These are phyloP conservation scores for Hirtodrosophila duncani DNA, from an alignment of 2,888 invertebrate species.

Conservation along the genomic window DNA sequence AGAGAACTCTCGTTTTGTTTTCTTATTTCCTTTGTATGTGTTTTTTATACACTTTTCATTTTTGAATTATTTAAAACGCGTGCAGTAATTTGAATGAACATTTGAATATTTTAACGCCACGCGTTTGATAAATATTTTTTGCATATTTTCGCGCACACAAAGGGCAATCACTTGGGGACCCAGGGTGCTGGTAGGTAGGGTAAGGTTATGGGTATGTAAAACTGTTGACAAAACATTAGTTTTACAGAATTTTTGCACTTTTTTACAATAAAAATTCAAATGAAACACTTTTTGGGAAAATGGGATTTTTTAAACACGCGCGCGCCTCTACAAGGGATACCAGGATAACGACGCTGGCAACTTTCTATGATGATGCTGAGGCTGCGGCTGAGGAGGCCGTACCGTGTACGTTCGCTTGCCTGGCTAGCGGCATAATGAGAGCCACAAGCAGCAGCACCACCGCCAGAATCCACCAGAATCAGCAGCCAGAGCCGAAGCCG, in stretches of 20 bases:
- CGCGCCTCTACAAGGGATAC: constrained; percentile 3
- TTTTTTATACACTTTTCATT: constrained; percentile 41
- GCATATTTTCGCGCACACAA: constrained; percentile 44
- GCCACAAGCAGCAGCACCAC: constrained; percentile 42
- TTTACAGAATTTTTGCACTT: constrained; percentile 60
- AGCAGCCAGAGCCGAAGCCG: constrained; percentile 41
- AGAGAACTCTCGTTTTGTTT: constrained; percentile 3
- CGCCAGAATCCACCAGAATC: constrained; percentile 14
- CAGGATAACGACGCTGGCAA: constrained; percentile 1
- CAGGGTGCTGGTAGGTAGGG: too few species aligned
- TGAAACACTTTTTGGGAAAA: constrained; percentile 40
- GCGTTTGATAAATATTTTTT: constrained; percentile 26
- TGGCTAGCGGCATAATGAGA: constrained; percentile 69
- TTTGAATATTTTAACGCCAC: constrained; percentile 65
- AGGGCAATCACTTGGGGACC: constrained; percentile 7
- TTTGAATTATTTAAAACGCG: constrained; percentile 65
- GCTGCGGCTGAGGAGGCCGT: constrained; percentile 24
- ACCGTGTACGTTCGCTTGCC: constrained; percentile 57
- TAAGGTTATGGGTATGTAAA: too few species aligned
- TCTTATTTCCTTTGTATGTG: not conserved
- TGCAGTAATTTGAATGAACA: constrained; percentile 62
- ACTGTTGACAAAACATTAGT: too few species aligned
- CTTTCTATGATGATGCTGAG: constrained; percentile 10
- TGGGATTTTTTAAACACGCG: constrained; percentile 17
- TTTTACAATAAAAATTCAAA: constrained; percentile 70